Evolutionary conservation across 2,888 invertebrate species (phyloP).

Genomic region (Rhodophaea formosa): DNA sequence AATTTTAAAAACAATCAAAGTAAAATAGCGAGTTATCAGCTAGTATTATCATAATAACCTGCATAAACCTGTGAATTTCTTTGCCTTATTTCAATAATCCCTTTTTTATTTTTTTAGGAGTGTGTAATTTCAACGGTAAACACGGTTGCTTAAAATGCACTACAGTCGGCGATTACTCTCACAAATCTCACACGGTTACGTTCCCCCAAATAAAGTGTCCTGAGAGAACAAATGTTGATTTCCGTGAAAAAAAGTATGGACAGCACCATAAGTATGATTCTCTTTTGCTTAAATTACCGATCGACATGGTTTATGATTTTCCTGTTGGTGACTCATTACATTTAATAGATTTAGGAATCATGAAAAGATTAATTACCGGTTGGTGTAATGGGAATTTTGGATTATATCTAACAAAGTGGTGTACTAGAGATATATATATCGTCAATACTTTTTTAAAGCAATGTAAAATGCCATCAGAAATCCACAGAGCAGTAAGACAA

Average conservation of each 20-base stretch:
- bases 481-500: too few relatives aligned
- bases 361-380: constrained; percentile 30
- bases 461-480: too few relatives aligned
- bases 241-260: constrained; percentile 30
- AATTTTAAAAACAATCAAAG: too few relatives aligned
- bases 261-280: constrained; percentile 31
- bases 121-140: too few relatives aligned
- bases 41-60: too few relatives aligned
- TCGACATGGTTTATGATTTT: constrained; percentile 35
- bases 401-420: constrained; percentile 27
- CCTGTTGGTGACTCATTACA: constrained; percentile 22
- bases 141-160: constrained; percentile 30
- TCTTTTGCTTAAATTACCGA: constrained; percentile 26
- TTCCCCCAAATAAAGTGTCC: constrained; percentile 18
- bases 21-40: too few relatives aligned
- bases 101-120: too few relatives aligned
- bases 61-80: too few relatives aligned
- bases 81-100: too few relatives aligned
- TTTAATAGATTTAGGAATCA: constrained; percentile 23
- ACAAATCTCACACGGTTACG: constrained; percentile 24
- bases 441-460: too few relatives aligned
- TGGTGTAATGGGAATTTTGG: constrained; percentile 32
- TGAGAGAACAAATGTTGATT: constrained; percentile 28
- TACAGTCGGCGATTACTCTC: constrained; percentile 27
- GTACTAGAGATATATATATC: too few relatives aligned